Evolutionary conservation across 1,140 invertebrate species (phyloP), one percentile per base, ranked within the genome.

Genomic region (Zaprionus tsacasi): DNA sequence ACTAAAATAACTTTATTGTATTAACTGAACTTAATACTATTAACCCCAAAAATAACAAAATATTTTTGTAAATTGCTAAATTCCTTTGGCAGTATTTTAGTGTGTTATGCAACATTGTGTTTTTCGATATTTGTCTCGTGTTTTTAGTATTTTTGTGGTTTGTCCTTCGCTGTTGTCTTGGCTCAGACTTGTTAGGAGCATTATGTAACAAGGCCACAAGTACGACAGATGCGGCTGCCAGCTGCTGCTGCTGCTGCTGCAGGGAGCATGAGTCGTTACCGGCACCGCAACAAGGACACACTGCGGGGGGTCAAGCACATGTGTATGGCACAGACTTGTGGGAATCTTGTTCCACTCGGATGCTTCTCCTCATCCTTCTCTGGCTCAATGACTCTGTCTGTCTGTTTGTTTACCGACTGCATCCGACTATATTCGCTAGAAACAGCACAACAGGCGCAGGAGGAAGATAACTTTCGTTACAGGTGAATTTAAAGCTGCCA

Each of bases 121-220:
- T 55, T 6, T 73, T 33, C 55, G 66, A 45, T 75, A 54, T 79
- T 81, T 78, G 57, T 76, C 56, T 50, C 69, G 69, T 17, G 65
- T 64, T 61, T 60, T 43, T 43, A 15, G n/a, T 43, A 15, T 43
- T 43, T 45, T 45, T 45, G 40, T 45, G n/a, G 48, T 15, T 57
- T 81, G 58, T 78, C 78, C 83, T 78, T 87, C 77, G 77, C 68
- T 45, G 65, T 54, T 83, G 82, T 70, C 77, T 87, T 88, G 70
- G 56, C 65, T 61, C 64, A 38, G 66, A 52, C 36, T 52, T 56
- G 65, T 27, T 58, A 67, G 55, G 3, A 38, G 11, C n/a, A 57
- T 50, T 50, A 50, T 50, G 55, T 33, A 57, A 38, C 21, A 65
- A 43, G n/a, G 50, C 15, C 45, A 40, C 43, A 25, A 48, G 27